Evolutionary conservation across 2,888 invertebrate species (phyloP).

Genomic region (Harpagoxenus sublaevis): DNA sequence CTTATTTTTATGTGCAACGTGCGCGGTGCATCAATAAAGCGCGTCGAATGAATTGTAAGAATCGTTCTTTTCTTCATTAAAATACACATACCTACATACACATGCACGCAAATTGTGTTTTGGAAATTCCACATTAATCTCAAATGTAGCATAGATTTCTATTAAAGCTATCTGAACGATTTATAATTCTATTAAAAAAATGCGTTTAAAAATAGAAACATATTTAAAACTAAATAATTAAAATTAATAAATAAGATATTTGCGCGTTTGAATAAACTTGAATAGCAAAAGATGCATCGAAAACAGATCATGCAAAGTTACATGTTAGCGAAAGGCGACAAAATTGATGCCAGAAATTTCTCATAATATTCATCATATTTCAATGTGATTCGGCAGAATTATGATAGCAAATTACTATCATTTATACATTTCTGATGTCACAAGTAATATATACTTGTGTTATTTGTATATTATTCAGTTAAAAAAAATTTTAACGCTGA

Average conservation of each 20-base stretch:
- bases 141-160: not conserved
- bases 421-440: too few species aligned
- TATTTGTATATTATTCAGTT: too few species aligned
- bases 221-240: not conserved
- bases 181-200: not conserved
- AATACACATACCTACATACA: not conserved
- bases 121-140: not conserved
- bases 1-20: not conserved
- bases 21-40: not conserved
- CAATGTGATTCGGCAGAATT: not conserved
- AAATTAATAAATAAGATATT: not conserved
- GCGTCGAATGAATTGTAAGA: not conserved
- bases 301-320: not conserved
- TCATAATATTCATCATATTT: not conserved
- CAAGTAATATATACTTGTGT: too few species aligned
- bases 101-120: not conserved
- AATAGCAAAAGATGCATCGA: not conserved
- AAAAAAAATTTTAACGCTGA: too few species aligned
- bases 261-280: not conserved
- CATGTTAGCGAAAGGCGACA: not conserved
- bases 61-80: not conserved
- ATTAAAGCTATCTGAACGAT: not conserved
- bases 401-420: not conserved
- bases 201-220: not conserved
- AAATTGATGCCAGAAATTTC: not conserved